phyloP scores from a whole-genome alignment of 2,113 vertebrate species.

The Oncorhynchus clarkii region DNA sequence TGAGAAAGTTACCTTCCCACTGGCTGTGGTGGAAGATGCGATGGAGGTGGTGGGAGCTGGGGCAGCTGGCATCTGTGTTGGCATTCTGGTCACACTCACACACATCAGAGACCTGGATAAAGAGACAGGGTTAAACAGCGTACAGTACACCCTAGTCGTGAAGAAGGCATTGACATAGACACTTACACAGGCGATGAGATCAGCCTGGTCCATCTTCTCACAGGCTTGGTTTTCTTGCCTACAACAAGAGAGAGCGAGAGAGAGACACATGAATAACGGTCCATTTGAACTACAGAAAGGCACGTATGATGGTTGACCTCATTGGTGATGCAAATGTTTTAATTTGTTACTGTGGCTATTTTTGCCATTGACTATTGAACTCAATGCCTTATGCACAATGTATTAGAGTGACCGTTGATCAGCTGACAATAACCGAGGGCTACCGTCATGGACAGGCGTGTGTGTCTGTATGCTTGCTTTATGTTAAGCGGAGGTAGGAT shows the following conservation, averaged over 20 bases:
- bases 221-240: slow-evolving; percentile 67
- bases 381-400: background rate
- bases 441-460: background rate
- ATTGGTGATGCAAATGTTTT: background rate
- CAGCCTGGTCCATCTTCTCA: slow-evolving; percentile 62
- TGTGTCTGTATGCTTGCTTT: background rate
- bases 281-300: background rate
- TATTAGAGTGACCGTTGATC: background rate
- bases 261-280: background rate
- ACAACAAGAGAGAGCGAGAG: slow-evolving; percentile 11
- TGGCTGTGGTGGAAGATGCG: slow-evolving; percentile 60
- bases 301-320: background rate
- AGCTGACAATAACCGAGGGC: background rate
- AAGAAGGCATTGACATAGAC: background rate
- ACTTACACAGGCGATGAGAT: slow-evolving; percentile 68
- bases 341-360: background rate
- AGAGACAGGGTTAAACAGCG: background rate
- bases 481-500: background rate
- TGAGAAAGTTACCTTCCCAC: slow-evolving; percentile 67
- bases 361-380: background rate
- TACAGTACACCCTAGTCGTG: background rate
- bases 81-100: slow-evolving; percentile 68
- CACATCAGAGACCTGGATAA: slow-evolving; percentile 36
- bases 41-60: slow-evolving; percentile 47
- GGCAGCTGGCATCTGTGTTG: slow-evolving; percentile 58